Conservation (phyloP, 2,888 invertebrate genomes). For the Aplocera efformata region DNA sequence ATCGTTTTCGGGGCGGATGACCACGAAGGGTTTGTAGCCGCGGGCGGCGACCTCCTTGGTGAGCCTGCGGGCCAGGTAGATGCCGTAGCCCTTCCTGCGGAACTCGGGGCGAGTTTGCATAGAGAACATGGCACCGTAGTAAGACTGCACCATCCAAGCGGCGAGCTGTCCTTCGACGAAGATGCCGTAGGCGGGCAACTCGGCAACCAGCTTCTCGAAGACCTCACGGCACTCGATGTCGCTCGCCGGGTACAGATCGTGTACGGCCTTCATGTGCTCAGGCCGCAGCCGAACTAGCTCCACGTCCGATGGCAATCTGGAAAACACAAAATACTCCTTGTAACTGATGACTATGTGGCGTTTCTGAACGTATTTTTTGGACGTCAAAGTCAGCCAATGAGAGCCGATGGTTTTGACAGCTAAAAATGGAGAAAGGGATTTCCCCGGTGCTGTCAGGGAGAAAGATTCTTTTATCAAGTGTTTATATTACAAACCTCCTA, state of each 20-base stretch:
- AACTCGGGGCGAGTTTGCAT: conserved; percentile 92
- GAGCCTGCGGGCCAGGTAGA: conserved; percentile 85
- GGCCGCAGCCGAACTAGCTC: conserved; percentile 87
- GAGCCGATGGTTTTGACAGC: no score
- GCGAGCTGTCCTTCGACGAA: conserved; percentile 88
- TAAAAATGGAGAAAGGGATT: no score
- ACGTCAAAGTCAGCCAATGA: no score
- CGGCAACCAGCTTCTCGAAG: conserved; percentile 88
- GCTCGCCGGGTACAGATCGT: conserved; percentile 93
- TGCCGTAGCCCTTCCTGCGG: conserved; percentile 87
- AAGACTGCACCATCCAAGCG: conserved; percentile 95
- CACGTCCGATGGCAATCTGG: conserved; percentile 83
- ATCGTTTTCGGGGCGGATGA: conserved; percentile 91
- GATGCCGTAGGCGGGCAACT: conserved; percentile 90
- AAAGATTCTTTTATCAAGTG: no score
- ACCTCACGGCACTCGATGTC: conserved; percentile 92
- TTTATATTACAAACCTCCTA: no score
- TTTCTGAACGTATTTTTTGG: no score
- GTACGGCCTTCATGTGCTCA: conserved; percentile 90
- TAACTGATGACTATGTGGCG: no score
- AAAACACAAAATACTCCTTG: no score
- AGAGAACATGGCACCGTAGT: conserved; percentile 95
- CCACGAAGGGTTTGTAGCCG: conserved; percentile 92
- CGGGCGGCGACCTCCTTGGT: conserved; percentile 84
- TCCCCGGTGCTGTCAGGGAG: no score